Base-by-base conservation (phyloP, 2,888 invertebrate genomes). In the Ceratothoa steindachneri region DNA sequence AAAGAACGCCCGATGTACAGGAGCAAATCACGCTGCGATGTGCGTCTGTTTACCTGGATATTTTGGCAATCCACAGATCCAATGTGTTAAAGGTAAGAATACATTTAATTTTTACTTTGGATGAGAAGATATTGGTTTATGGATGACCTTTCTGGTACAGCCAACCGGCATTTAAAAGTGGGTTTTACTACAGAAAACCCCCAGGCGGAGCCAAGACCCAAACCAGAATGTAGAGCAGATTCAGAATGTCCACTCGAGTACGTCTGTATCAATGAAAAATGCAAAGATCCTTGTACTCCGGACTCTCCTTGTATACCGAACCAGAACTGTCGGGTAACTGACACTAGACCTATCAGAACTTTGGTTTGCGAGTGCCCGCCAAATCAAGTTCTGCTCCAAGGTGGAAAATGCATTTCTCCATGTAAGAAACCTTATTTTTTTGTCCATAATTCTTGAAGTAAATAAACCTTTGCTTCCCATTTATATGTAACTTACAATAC, bases 11-110 rank as follows among this genome's bases (percentile, higher is more conserved):
- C 86, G 90, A 73, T 95, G 95, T 82, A 87, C 88, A 66, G 90
- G 92, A 0, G 89, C 91, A 82, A 92, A 93, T 82, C 95, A 95
- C 82, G 87, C 92, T 80, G 89, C 93, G 0, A 87, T 93, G 22
- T 95, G 95, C 82, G 89, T 92, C 84, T 95, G 95, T 83, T 90
- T 91, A 28, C 84, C 87, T 53, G 91, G 90, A 29, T 90, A 88
- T 82, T 86, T 87, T 41, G 94, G 94, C 60, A 76, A 80, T 64
- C 69, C 80, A 5, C 74, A 52, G 67, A 31, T 73, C 2, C 76
- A 70, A 67, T 80, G 80, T 41, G 71, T 41, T 29, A 29, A 71
- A 73, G 74, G 80, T 80, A 28, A 76, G 71, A n/a, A 12, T 27
- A 51, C n/a, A 51, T 15, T 51, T 9, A 51, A 12, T 51, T 51